Conservation (phyloP, 2,113 vertebrate genomes). For the Percopsis transmontana region DNA sequence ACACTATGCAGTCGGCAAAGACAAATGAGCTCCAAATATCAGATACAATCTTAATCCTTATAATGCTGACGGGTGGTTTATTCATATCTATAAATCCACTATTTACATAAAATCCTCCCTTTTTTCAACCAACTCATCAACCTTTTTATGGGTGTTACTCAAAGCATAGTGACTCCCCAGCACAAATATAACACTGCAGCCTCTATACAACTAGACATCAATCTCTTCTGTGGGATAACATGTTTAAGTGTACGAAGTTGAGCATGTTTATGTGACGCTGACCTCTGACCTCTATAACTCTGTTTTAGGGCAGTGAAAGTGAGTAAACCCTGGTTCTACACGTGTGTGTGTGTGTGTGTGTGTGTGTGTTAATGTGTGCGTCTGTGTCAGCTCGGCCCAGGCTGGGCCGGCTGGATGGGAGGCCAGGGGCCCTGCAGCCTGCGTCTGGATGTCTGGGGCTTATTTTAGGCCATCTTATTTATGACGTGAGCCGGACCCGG, state of each 20-base stretch:
- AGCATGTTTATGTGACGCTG: conserved; percentile 48
- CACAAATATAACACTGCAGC: conserved; percentile 38
- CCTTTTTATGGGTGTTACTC: conserved; percentile 25
- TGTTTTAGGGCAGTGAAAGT: conserved; percentile 48
- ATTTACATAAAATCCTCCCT: conserved; percentile 29
- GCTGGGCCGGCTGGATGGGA: conserved; percentile 48
- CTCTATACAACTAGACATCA: conserved; percentile 30
- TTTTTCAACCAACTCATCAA: conserved; percentile 24
- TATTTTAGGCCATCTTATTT: conserved; percentile 61
- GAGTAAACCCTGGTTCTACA: conserved; percentile 15
- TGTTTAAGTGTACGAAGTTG: background rate
- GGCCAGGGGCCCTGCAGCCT: conserved; percentile 35
- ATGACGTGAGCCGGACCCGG: conserved; percentile 44
- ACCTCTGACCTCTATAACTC: conserved; percentile 50
- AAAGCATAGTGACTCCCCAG: conserved; percentile 20
- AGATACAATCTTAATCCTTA: background rate
- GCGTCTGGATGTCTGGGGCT: conserved; percentile 58
- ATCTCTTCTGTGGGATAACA: conserved; percentile 37
- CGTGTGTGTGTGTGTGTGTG: conserved; percentile 7
- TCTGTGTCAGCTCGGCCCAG: conserved; percentile 28
- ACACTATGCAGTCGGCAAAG: background rate
- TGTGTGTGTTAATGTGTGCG: conserved; percentile 20
- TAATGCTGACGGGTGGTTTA: conserved; percentile 6
- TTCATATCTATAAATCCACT: conserved; percentile 39
- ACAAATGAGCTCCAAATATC: background rate